phyloP scores from a whole-genome alignment of 2,888 invertebrate species.

The Eurois occulta region DNA sequence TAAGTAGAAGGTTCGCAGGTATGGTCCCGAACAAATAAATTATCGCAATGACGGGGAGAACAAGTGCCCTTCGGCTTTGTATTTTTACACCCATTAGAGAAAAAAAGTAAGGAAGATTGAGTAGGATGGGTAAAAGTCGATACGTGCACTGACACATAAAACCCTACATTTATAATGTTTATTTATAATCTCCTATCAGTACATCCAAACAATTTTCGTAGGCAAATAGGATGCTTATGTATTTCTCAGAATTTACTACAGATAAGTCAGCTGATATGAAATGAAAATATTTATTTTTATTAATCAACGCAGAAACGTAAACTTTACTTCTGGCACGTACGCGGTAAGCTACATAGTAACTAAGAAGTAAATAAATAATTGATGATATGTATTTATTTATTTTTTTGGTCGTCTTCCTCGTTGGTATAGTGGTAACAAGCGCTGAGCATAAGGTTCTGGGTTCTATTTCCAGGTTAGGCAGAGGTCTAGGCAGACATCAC shows the following conservation, averaged over 20 bases:
- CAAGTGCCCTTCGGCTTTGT: too few relatives aligned
- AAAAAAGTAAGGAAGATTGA: background rate
- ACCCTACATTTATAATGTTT: background rate
- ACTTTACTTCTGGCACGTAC: slow-evolving; percentile 42
- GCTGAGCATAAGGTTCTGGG: background rate
- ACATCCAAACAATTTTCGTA: slow-evolving; percentile 25
- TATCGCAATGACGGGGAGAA: too few relatives aligned
- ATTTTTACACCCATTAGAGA: too few relatives aligned
- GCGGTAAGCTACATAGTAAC: slow-evolving; percentile 14
- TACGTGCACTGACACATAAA: background rate
- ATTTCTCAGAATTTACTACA: slow-evolving; percentile 33
- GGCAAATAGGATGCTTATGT: background rate
- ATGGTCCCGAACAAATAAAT: too few relatives aligned
- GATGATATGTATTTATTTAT: background rate
- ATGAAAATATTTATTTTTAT: slow-evolving; percentile 53
- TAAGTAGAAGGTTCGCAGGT: too few relatives aligned
- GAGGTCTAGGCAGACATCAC: background rate
- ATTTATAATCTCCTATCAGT: slow-evolving; percentile 3
- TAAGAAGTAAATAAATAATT: background rate
- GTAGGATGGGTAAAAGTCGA: background rate
- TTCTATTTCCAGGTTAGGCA: background rate
- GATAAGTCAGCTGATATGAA: slow-evolving; percentile 47
- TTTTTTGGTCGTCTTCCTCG: background rate
- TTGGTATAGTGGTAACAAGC: background rate
- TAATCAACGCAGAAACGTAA: slow-evolving; percentile 23